Base-by-base conservation (phyloP, 2,113 vertebrate genomes). In the Toxotes chatareus region DNA sequence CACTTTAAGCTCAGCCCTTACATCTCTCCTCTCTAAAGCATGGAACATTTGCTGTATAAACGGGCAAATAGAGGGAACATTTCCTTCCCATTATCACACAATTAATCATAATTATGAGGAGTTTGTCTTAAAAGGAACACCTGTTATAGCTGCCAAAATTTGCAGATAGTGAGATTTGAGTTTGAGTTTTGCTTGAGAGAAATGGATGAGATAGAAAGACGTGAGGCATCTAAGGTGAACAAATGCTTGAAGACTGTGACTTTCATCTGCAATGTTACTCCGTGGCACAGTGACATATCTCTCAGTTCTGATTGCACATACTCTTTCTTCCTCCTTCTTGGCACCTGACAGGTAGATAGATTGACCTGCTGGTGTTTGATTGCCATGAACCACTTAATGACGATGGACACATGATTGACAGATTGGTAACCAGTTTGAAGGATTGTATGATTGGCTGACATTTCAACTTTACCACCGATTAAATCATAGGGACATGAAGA, bases 11-110 rank as follows among this genome's bases (percentile, higher is more conserved):
- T 61, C 46, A 63, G 17, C 38, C 11, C 4, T 38, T 57, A n/a
- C 6, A 2, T 38, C 47, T 31, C 7, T 6, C 59, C n/a, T 66
- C 9, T 67, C 23, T 44, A 27, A n/a, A 51, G 60, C 46, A 66
- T 16, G 14, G 31, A 31, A 38, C 32, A 53, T 64, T 64, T 27
- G 44, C 8, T n/a, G 16, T 8, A 57, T 62, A 34, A 67, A 72
- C 34, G 31, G 17, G 56, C 4, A 76, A 31, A 80, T 62, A 79
- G 16, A 51, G 23, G n/a, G 23, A 47, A 32, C 0, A 46, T 63
- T 83, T 80, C 53, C 73, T 31, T 72, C 46, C 67, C 65, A 79
- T 83, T 60, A 79, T 65, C 19, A 51, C 32, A 10, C 49, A 67
- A 12, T 66, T 81, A 46, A 69, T 88, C 70, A 56, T 46, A 61